Evolutionary conservation across 64 coral and sea anemone species (phyloP).

Genomic region (Platygyra sinensis): DNA sequence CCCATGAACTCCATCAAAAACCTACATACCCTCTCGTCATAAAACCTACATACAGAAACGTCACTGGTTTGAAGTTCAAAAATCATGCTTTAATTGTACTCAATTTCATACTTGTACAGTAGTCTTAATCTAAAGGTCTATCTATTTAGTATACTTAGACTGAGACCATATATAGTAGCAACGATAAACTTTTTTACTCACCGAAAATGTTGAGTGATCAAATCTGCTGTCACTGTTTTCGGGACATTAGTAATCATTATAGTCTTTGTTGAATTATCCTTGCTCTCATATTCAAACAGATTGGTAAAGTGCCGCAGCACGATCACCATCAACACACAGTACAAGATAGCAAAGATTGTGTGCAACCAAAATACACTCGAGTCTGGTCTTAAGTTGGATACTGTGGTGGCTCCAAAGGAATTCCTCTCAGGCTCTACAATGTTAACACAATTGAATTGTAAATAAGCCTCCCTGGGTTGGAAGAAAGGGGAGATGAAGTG

Average conservation of each 20-base stretch:
- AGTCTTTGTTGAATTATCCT: slow-evolving; percentile 69
- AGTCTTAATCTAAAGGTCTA: no score
- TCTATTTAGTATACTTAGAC: no score
- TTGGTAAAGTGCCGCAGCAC: slow-evolving; percentile 82
- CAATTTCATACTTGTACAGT: no score
- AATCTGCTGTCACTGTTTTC: slow-evolving; percentile 82
- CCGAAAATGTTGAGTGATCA: slow-evolving; percentile 88
- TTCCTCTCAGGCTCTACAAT: slow-evolving; percentile 65
- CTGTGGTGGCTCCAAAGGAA: slow-evolving; percentile 92
- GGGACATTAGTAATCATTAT: slow-evolving; percentile 90
- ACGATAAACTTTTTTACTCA: slow-evolving; percentile 35
- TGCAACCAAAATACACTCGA: slow-evolving; percentile 90
- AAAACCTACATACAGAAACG: no score
- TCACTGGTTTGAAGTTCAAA: no score
- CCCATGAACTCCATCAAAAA: no score
- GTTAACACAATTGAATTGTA: not conserved
- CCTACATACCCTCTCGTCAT: no score
- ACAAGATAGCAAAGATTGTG: slow-evolving; percentile 88
- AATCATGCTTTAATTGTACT: no score
- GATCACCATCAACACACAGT: slow-evolving; percentile 76
- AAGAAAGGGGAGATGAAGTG: no score
- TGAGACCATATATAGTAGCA: no score
- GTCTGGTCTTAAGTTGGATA: slow-evolving; percentile 77
- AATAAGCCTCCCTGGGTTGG: no score
- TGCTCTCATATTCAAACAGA: slow-evolving; percentile 73